phyloP scores from a whole-genome alignment of 2,888 invertebrate species.

The Machimus atricapillus region DNA sequence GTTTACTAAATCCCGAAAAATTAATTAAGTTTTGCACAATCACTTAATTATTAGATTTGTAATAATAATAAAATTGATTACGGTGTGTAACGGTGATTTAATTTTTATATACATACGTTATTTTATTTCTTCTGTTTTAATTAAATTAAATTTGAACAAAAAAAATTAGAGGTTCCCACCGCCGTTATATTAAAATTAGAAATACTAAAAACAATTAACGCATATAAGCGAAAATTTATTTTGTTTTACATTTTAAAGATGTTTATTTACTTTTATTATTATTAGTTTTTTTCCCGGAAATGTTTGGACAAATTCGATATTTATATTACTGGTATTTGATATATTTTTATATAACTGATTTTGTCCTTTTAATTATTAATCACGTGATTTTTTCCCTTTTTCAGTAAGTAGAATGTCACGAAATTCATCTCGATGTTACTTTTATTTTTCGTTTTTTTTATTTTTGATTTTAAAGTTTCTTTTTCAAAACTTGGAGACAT shows the following conservation, averaged over 20 bases:
- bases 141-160: too few relatives aligned
- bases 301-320: slow-evolving; percentile 23
- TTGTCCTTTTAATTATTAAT: background rate
- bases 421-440: background rate
- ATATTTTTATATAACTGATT: background rate
- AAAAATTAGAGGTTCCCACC: too few relatives aligned
- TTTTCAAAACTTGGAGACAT: background rate
- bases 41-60: too few relatives aligned
- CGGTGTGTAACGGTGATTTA: too few relatives aligned
- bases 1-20: too few relatives aligned
- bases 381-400: background rate
- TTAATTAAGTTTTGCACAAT: too few relatives aligned
- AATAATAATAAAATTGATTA: too few relatives aligned
- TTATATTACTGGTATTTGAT: background rate
- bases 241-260: background rate
- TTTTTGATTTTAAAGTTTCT: background rate
- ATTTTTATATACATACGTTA: too few relatives aligned
- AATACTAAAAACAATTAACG: background rate
- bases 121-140: too few relatives aligned
- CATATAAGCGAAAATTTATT: background rate
- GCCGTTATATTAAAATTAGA: too few relatives aligned
- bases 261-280: background rate
- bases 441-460: background rate
- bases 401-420: background rate
- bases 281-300: slow-evolving; percentile 18